A percentile compares a stretch with the other conserved stretches of the same genome.
These are phyloP conservation scores for Micrasema longulum DNA, from an alignment of 1,140 invertebrate genomes.

Conservation along the genomic window DNA sequence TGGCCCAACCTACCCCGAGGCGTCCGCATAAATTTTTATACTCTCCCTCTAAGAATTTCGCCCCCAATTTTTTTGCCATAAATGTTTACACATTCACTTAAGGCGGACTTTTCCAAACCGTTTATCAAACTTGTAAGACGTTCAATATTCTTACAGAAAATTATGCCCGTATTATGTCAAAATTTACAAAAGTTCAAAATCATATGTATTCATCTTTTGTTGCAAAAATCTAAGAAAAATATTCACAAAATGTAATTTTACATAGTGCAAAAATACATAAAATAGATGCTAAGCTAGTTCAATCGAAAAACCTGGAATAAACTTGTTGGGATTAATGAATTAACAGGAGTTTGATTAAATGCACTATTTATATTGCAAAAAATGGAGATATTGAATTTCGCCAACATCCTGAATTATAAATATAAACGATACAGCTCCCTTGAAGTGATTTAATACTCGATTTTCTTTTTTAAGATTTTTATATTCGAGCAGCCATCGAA, in stretches of 20 bases:
- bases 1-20: constrained; percentile 32
- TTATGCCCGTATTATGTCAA: background rate
- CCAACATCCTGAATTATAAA: too few species aligned
- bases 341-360: too few species aligned
- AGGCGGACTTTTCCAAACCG: constrained; percentile 10
- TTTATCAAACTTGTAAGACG: constrained; percentile 31
- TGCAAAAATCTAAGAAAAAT: background rate
- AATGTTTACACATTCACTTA: constrained; percentile 49
- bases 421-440: too few species aligned
- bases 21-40: constrained; percentile 43
- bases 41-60: constrained; percentile 27
- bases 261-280: background rate
- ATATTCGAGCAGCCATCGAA: too few species aligned
- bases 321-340: too few species aligned
- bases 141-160: constrained; percentile 22
- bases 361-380: too few species aligned
- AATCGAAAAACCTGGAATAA: too few species aligned
- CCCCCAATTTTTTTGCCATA: constrained; percentile 47
- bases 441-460: too few species aligned
- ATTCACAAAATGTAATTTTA: background rate
- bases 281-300: background rate
- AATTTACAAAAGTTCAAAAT: background rate
- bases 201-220: background rate
- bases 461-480: too few species aligned
- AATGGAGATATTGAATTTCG: too few species aligned